Conservation (phyloP, 2,888 invertebrate genomes). For the Xestia c-nigrum region DNA sequence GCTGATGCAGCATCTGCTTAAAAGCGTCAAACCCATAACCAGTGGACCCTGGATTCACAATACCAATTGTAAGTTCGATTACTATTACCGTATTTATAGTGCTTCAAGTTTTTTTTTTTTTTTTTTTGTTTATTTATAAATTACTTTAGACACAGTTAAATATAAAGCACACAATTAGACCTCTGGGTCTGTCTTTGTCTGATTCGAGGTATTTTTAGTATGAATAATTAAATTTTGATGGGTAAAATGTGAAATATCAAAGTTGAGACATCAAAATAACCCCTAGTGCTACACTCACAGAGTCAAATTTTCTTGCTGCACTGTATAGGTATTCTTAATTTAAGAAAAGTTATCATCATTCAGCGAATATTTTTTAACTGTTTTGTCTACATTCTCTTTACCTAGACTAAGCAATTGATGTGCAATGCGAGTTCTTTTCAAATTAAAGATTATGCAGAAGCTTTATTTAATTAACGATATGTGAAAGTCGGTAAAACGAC, state of each 20-base stretch:
- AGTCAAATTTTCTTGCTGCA: neutral
- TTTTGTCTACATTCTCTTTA: neutral
- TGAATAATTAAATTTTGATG: neutral
- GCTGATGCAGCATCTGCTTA: conserved; percentile 96
- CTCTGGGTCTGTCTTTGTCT: too few relatives aligned
- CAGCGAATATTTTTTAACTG: neutral
- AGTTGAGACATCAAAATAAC: neutral
- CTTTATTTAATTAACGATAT: neutral
- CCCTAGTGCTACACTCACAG: neutral
- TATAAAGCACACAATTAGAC: too few relatives aligned
- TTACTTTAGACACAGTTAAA: too few relatives aligned
- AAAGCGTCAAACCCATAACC: conserved; percentile 93
- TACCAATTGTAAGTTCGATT: conserved; percentile 94
- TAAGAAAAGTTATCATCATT: neutral
- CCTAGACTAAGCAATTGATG: conserved; percentile 5
- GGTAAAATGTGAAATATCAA: neutral
- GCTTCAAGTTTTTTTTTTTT: too few relatives aligned
- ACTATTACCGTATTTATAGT: neutral
- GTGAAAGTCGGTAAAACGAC: neutral
- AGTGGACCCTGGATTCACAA: conserved; percentile 95
- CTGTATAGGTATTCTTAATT: neutral
- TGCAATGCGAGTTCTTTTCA: conserved; percentile 5
- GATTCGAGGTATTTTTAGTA: too few relatives aligned
- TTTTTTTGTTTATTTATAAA: too few relatives aligned
- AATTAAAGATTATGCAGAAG: neutral